Conservation (phyloP, 2,797 vertebrate species). For the Scleropages formosus region DNA sequence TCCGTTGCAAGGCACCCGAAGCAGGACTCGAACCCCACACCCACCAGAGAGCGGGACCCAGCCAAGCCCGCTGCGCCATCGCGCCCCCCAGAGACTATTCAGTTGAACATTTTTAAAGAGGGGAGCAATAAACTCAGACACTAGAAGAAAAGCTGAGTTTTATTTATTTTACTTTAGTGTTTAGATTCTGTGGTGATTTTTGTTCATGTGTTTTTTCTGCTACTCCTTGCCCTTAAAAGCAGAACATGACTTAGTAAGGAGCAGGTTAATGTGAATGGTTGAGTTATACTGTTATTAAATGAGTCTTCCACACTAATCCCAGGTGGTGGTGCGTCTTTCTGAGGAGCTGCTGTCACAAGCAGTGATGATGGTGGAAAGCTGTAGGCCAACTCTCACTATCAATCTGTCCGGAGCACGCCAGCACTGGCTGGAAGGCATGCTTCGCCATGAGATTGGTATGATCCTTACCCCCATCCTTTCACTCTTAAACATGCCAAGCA, state of each 20-base stretch:
- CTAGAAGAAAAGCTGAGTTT: too few relatives aligned
- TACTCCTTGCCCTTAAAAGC: neutral
- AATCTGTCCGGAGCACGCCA: constrained; percentile 90
- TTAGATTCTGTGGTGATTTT: neutral
- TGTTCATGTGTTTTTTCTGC: neutral
- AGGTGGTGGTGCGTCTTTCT: constrained; percentile 92
- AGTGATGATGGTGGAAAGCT: constrained; percentile 95
- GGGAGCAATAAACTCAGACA: too few relatives aligned
- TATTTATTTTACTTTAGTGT: too few relatives aligned
- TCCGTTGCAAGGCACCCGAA: too few relatives aligned
- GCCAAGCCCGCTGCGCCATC: too few relatives aligned
- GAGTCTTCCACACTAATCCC: constrained; percentile 1
- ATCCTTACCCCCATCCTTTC: neutral
- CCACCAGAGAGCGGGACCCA: too few relatives aligned
- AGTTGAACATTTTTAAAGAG: neutral
- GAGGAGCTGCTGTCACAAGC: constrained; percentile 95
- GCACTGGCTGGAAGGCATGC: constrained; percentile 96
- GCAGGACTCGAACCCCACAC: too few relatives aligned
- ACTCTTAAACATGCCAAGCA: neutral
- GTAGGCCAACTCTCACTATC: constrained; percentile 89
- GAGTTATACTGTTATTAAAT: neutral
- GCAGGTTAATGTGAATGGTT: neutral
- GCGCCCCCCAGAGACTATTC: too few relatives aligned
- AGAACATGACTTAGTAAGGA: neutral
- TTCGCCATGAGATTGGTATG: constrained; percentile 91